Evolutionary conservation across 2,113 vertebrate species (phyloP), one percentile per base, ranked within the genome.

Genomic region (Columba livia): DNA sequence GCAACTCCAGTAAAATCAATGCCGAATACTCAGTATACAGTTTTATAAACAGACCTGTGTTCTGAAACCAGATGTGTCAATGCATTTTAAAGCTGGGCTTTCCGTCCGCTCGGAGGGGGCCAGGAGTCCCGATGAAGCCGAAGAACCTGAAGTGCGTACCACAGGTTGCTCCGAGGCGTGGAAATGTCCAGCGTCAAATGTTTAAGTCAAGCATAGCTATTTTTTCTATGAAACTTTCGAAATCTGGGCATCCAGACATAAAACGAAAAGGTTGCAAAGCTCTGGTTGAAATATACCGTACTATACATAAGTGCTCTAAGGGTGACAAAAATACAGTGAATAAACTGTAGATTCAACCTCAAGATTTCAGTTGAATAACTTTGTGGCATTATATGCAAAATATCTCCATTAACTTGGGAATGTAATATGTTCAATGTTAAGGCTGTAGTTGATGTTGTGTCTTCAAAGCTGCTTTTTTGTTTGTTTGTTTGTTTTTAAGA

Each of bases 391-490:
- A 97, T 98, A 96, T 96, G 96, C 94, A 98, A 97, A 97, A 94
- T 97, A 95, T 96, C 95, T 97, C 91, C 97, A 97, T 97, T 97
- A 98, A 95, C 96, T 96, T 96, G 93, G 96, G 98, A 98, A 98
- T 98, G 97, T 98, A 98, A 90, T 94, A 95, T 90, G 95, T 97
- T 98, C 93, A 94, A 92, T 98, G 97, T 98, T 98, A 97, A 97
- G 97, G 97, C 97, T 97, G 94, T 97, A 97, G 97, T 97, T 96
- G 87, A 96, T 97, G 93, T 95, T 81, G 96, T 96, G 93, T 98
- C 97, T 98, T 81, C 60, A 98, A 98, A 98, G 98, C 98, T 98
- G 98, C 98, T 98, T 98, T 96, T 96, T 89, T 85, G 83, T 96
- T 96, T 88, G 79, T 70, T 95, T 83, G 79, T 15, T 79, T 92